A percentile compares a stretch with the other conserved stretches of the same genome.
phyloP scores from a whole-genome alignment of 1,140 invertebrate species.

The Drosophila bocki region DNA sequence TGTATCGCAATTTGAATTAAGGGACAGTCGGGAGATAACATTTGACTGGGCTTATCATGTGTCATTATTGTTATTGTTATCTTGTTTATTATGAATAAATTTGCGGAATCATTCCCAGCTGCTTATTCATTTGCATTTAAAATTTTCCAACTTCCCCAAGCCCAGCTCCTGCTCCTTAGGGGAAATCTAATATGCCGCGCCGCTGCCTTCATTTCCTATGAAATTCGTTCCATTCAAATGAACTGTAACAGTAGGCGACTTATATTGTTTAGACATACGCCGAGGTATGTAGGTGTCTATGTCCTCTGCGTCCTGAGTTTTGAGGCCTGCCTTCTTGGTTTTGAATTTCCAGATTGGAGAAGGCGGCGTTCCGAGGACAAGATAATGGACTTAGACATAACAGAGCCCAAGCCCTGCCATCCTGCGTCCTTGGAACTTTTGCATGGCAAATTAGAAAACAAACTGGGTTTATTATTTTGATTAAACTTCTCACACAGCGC shows the following conservation, averaged over 20 bases:
- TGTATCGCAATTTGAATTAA: slow-evolving; percentile 38
- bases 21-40: slow-evolving; percentile 20
- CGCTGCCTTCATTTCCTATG: slow-evolving; percentile 32
- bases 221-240: slow-evolving; percentile 45
- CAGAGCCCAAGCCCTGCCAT: not conserved
- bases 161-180: not conserved
- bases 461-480: slow-evolving; percentile 62
- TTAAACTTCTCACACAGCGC: slow-evolving; percentile 56
- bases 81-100: slow-evolving; percentile 67
- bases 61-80: slow-evolving; percentile 71
- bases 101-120: slow-evolving; percentile 45
- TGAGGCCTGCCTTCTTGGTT: slow-evolving; percentile 6
- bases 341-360: slow-evolving; percentile 1
- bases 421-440: slow-evolving; percentile 54
- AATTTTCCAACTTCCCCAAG: slow-evolving; percentile 38
- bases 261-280: slow-evolving; percentile 45
- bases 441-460: slow-evolving; percentile 60
- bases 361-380: slow-evolving; percentile 15
- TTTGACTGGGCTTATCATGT: slow-evolving; percentile 58
- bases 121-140: slow-evolving; percentile 64
- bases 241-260: slow-evolving; percentile 46
- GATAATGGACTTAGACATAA: slow-evolving; percentile 61
- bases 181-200: slow-evolving; percentile 45
- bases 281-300: slow-evolving; percentile 23
- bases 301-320: not conserved